Conservation (phyloP, 1,140 invertebrate species). For the Marisa cornuarietis region DNA sequence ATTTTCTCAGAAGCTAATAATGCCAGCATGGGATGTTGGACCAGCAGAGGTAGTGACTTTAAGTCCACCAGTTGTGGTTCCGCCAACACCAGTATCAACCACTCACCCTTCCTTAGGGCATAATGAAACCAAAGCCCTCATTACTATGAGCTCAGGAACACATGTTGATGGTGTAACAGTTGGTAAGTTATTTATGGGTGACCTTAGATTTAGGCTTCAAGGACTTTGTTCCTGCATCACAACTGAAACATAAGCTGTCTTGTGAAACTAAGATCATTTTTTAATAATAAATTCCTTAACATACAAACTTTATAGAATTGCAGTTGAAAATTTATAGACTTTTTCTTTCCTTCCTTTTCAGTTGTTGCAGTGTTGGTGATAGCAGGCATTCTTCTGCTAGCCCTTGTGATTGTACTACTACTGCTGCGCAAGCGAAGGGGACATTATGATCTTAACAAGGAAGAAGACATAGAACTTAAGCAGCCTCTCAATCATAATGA, state of each 20-base stretch:
- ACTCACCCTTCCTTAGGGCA: constrained; percentile 15
- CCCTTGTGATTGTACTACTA: constrained; percentile 47
- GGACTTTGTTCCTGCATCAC: background rate
- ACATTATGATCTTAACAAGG: constrained; percentile 38
- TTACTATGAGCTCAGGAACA: too few species aligned
- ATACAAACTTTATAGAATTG: too few species aligned
- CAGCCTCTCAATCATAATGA: constrained; percentile 44
- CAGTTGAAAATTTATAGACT: constrained; percentile 1
- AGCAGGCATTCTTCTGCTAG: constrained; percentile 43
- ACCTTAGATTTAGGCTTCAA: background rate
- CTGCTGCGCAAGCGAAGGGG: constrained; percentile 34
- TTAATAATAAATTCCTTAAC: too few species aligned
- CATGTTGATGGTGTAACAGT: constrained; percentile 40
- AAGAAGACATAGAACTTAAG: constrained; percentile 55
- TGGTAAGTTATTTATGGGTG: constrained; percentile 31
- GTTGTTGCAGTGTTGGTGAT: constrained; percentile 45
- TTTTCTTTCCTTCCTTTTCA: constrained; percentile 26
- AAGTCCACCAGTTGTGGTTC: constrained; percentile 19
- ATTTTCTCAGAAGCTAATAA: constrained; percentile 36
- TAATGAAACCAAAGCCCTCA: too few species aligned
- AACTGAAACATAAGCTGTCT: too few species aligned
- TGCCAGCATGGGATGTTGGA: constrained; percentile 53
- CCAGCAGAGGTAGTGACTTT: constrained; percentile 38
- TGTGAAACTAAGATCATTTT: too few species aligned
- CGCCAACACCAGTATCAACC: constrained; percentile 15